Conservation (phyloP, 2,797 vertebrate genomes). For the Myiotriccus ornatus region DNA sequence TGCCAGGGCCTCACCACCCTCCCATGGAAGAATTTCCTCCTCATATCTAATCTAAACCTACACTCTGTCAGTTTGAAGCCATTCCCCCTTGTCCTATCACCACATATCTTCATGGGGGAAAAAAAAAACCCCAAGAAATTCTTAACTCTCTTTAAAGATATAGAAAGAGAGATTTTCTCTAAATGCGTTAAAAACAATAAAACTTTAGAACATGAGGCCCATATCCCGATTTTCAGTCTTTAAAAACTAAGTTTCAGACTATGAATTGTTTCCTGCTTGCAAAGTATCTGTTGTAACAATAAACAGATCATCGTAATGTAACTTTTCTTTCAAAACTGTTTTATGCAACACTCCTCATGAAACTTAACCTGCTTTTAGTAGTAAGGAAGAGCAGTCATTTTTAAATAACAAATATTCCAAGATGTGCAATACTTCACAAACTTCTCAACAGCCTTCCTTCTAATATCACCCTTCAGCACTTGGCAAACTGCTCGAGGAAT, state of each 20-base stretch:
- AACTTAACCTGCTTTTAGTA: background rate
- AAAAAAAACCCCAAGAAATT: background rate
- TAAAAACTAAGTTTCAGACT: background rate
- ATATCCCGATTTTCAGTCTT: background rate
- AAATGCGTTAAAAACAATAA: background rate
- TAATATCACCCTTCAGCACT: background rate
- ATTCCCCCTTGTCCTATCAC: background rate
- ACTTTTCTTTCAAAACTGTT: background rate
- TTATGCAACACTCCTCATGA: background rate
- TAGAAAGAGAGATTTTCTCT: background rate
- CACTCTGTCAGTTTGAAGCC: background rate
- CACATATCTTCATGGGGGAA: background rate
- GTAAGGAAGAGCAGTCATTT: background rate
- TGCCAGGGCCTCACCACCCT: accelerated
- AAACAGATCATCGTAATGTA: background rate
- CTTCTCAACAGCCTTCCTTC: background rate
- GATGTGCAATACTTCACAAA: background rate
- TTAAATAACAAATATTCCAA: background rate
- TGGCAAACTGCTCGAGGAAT: background rate
- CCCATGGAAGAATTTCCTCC: background rate
- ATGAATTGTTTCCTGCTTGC: background rate
- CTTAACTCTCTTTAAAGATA: background rate
- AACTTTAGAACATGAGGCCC: background rate
- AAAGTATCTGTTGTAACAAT: background rate
- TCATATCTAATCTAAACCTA: background rate